Base-by-base conservation (phyloP, 1,140 invertebrate species). In the Microplitis mediator region DNA sequence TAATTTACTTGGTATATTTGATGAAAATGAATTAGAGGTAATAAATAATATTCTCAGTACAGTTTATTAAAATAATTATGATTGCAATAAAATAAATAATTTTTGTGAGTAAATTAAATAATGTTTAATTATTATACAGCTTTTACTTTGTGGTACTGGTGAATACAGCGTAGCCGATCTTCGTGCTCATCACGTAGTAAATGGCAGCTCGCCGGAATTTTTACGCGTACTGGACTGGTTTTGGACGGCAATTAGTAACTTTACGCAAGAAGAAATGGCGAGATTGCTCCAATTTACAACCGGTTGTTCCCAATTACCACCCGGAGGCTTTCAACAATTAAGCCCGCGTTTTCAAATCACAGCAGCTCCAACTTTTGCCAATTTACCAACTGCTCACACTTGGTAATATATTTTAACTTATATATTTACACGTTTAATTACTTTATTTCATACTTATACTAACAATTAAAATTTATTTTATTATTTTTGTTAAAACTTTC, bases 21-120 rank as follows among this genome's bases (percentile, higher is more conserved):
- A 98, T 87, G 97, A 98, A 87, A 97, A 97, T 88, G 96, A 98
- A 88, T 88, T 98, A 14, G 96, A 98, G 93, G 95, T 97, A 85
- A 85, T 65, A 67, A 51, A 23, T 56, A 45, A 45, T n/a, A 45
- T 45, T 11, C 23, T 23, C 23, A 23, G 2, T 23, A 23, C 23
- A 23, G 23, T 23, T 23, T 23, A 23, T 23, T 23, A 23, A 23
- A 23, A 23, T 23, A 23, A 23, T 23, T 23, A 23, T 23, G 23
- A 23, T 23, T 45, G 11, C 6, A 45, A 45, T 45, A 45, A 45
- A 45, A 45, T 45, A 9, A 5, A 39, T 6, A 39, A 9, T 9
- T 45, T 11, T 3, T 9, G 11, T 9, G 39, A 6, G 6, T 45
- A 45, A 45, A 45, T 45, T 9, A 5, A 52, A 32, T 52, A 51